Base-by-base conservation (phyloP, 1,140 invertebrate species). In the Drosophila equinoxialis region DNA sequence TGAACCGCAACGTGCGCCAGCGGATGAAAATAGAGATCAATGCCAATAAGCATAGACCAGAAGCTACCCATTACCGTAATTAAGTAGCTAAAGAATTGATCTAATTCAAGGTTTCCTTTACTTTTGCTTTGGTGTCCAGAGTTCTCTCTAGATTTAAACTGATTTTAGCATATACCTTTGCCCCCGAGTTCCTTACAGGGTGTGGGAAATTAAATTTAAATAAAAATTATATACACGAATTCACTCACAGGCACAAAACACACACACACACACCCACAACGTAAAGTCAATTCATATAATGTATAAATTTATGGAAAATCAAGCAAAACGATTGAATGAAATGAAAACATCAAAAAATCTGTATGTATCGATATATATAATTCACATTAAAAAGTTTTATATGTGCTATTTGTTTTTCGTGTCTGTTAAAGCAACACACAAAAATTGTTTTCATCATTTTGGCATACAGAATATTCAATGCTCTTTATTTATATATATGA, bases 241-340 rank as follows among this genome's bases (percentile, higher is more conserved):
- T 62, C 39, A 62, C 39, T 23, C 35, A 17, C 30, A 39, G 14
- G 26, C 37, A 20, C 23, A 61, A 10, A 17, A 39, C 55, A 42
- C 37, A 11, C 41, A 20, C 3, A 20, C 3, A 39, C 39, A 42
- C 60, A 62, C 10, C 1, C n/a, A 59, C 57, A 23, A 20, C 45
- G 45, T 11, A 8, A 51, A 51, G 45, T 51, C 45, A 51, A 51
- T 51, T 51, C 23, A 42, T 20, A 62, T 42, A 62, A 42, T 20
- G 17, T 26, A 62, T 61, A 23, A 42, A 62, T 45, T 26, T 62
- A 26, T 33, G 26, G 33, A 61, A 61, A 23, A 68, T 51, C 57
- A 54, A 69, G 26, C 55, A 5, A 70, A 42, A 61, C 41, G 37
- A 45, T 42, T 71, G 64, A 68, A 62, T 68, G 58, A 61, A 59